These are phyloP conservation scores for Leptoclinus maculatus DNA, from an alignment of 2,797 vertebrate genomes.

Conservation along the genomic window DNA sequence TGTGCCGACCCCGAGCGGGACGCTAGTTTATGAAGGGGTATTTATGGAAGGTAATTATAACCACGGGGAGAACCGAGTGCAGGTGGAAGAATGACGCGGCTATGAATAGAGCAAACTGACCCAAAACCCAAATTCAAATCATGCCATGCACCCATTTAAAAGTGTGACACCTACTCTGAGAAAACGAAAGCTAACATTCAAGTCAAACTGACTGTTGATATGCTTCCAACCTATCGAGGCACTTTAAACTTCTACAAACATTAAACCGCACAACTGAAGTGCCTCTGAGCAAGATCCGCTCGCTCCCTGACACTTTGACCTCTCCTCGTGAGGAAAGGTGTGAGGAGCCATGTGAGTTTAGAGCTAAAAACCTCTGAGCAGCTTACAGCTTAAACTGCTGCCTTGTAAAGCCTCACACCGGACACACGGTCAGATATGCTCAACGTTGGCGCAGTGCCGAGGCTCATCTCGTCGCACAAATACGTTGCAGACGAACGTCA, in stretches of 20 bases:
- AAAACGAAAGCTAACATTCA: conserved; percentile 26
- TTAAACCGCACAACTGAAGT: neutral
- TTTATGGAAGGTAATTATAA: conserved; percentile 81
- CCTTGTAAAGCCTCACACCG: conserved; percentile 24
- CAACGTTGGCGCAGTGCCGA: too few relatives aligned
- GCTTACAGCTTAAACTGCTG: conserved; percentile 26
- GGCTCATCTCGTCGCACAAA: too few relatives aligned
- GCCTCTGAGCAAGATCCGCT: too few relatives aligned
- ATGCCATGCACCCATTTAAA: conserved; percentile 62
- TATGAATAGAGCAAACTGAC: conserved; percentile 78
- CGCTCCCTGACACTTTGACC: neutral
- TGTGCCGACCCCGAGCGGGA: conserved; percentile 50
- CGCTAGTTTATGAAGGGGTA: conserved; percentile 56
- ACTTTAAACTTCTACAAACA: neutral
- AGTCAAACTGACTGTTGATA: neutral
- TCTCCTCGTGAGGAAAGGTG: neutral
- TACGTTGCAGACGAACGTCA: too few relatives aligned
- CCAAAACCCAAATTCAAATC: conserved; percentile 69
- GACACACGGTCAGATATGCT: neutral
- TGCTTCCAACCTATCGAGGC: neutral
- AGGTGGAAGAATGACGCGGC: conserved; percentile 61
- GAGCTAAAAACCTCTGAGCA: conserved; percentile 38
- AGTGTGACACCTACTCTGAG: conserved; percentile 58
- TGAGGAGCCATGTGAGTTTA: conserved; percentile 29
- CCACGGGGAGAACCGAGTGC: conserved; percentile 43